Percentiles rank a stretch among this genome's conserved stretches.
Evolutionary conservation across 2,888 invertebrate species (phyloP).

Genomic region (Dusona sp.): DNA sequence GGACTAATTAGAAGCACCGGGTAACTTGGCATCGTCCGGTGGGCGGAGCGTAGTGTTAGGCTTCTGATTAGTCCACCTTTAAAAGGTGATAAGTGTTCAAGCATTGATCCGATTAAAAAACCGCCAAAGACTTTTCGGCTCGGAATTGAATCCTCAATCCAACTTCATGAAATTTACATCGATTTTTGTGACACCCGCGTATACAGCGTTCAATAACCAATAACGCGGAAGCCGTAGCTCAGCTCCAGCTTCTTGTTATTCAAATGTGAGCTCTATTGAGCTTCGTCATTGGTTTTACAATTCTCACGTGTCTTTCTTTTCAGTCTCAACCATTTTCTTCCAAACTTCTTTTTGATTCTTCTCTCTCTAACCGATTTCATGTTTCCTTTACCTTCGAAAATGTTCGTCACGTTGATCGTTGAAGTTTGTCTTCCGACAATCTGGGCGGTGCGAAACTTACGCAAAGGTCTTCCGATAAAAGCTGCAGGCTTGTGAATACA

Average conservation of each 20-base stretch:
- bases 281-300: constrained; percentile 57
- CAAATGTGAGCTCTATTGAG: constrained; percentile 61
- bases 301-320: constrained; percentile 45
- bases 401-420: constrained; percentile 46
- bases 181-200: not conserved
- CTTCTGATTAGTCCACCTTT: not conserved
- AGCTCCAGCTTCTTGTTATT: constrained; percentile 68
- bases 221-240: constrained; percentile 22
- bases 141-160: too few relatives aligned
- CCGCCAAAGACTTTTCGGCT: not conserved
- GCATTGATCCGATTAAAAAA: not conserved
- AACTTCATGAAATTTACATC: not conserved
- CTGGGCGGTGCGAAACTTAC: not conserved
- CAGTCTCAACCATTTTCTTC: constrained; percentile 5
- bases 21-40: not conserved
- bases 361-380: constrained; percentile 54
- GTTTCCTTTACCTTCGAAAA: constrained; percentile 58
- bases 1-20: not conserved
- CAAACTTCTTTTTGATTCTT: constrained; percentile 15
- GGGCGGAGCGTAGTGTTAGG: not conserved
- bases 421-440: constrained; percentile 17
- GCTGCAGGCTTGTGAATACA: constrained; percentile 37
- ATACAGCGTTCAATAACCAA: constrained; percentile 66
- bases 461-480: constrained; percentile 46
- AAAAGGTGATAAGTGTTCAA: not conserved